Base-by-base conservation (phyloP, 2,888 invertebrate genomes). In the Pristionchus entomophagus region DNA sequence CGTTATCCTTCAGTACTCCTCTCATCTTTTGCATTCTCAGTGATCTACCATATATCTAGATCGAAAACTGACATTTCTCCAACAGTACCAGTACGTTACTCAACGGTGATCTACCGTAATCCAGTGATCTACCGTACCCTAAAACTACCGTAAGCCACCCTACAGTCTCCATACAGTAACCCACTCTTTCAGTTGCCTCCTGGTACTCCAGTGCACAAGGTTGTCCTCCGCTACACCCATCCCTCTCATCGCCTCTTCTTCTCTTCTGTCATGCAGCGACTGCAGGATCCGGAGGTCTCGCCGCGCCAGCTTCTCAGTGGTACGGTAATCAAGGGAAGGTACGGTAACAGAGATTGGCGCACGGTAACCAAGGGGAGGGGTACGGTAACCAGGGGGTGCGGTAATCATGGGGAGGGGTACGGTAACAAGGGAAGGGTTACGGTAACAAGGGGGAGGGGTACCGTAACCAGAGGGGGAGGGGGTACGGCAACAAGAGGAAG, bases 261-360 rank as follows among this genome's bases (percentile, higher is more conserved):
- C 65, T 14, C 65, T 0, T 65, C 65, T 6, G 65, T 65, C 35
- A 65, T 65, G 65, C 65, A 65, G 65, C 65, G 65, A 14, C 65
- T 65, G 65, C 65, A 65, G 65, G 35, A 65, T 32, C 65, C 65
- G 65, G 65, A 65, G 65, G 65, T 65, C 35, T 65, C 65, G 35
- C 65, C 65, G 35, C 65, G 65, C 5, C 65, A 65, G 35, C 35
- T 65, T 14, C 65, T 65, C 65, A 35, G 19, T 32, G 65, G 65
- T 65, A 59, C 59, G 59, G 59, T 59, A 59, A 59, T 8, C n/a
- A n/a, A 45, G 45, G 45, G 45, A 45, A 45, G 59, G 56, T 56
- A 65, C 65, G 65, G 35, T 65, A 65, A 8, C 62, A 29, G 26
- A 2, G 6, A 59, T 2, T 59, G n/a, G n/a, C n/a, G n/a, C n/a